These are phyloP conservation scores for Myripristis jacobus DNA, from an alignment of 2,797 vertebrate genomes.

Conservation along the genomic window DNA sequence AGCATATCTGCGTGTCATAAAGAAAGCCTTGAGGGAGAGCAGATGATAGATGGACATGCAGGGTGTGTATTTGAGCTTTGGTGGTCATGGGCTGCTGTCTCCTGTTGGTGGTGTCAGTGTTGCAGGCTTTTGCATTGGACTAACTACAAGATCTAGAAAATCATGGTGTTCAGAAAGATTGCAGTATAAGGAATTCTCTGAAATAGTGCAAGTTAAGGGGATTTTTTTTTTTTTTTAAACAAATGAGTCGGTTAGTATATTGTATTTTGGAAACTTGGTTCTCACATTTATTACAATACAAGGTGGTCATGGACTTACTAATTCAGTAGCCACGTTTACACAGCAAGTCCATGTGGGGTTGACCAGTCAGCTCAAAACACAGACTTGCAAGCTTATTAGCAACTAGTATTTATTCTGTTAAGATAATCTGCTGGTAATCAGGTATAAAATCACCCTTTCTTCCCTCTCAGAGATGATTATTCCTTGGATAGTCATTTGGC, in stretches of 20 bases:
- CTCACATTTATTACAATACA: background rate
- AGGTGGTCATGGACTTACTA: background rate
- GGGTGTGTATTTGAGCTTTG: conserved; percentile 32
- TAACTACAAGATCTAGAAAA: background rate
- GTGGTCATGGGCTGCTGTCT: conserved; percentile 22
- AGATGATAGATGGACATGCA: conserved; percentile 60
- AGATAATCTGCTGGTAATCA: background rate
- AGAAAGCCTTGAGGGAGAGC: conserved; percentile 44
- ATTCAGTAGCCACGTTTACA: background rate
- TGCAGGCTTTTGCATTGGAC: background rate
- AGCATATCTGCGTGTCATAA: conserved; percentile 58
- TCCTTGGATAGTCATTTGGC: background rate
- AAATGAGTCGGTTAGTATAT: too few species aligned
- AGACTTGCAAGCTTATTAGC: background rate
- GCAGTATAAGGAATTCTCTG: too few species aligned
- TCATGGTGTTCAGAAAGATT: too few species aligned
- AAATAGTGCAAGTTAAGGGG: too few species aligned
- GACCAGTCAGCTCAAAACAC: too few species aligned
- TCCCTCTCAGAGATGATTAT: background rate
- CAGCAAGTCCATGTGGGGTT: too few species aligned
- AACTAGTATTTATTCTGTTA: background rate
- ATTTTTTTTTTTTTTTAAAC: too few species aligned
- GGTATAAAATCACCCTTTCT: background rate
- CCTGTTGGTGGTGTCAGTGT: background rate
- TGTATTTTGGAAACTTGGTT: too few species aligned